Conservation (phyloP, 2,113 vertebrate genomes). For the Lagopus muta region DNA sequence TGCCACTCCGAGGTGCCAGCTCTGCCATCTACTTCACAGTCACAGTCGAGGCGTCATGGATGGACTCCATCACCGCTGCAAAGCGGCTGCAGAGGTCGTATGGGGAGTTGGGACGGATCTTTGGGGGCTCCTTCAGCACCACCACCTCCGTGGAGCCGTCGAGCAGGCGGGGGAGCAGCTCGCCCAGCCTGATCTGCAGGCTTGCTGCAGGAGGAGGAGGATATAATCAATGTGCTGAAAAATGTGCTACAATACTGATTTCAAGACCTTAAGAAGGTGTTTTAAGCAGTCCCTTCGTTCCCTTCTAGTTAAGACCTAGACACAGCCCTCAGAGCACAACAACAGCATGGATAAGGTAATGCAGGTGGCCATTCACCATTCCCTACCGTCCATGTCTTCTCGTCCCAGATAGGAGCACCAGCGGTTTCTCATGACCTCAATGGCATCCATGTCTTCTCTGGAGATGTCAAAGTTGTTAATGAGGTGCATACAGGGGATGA, state of each 20-base stretch:
- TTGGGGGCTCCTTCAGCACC: conserved; percentile 92
- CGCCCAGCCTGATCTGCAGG: conserved; percentile 88
- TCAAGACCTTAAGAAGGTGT: neutral
- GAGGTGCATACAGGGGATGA: conserved; percentile 96
- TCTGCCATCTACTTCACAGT: conserved; percentile 76
- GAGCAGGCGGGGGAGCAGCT: conserved; percentile 93
- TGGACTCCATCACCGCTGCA: conserved; percentile 94
- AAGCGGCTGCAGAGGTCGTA: conserved; percentile 95
- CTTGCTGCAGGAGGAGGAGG: conserved; percentile 76
- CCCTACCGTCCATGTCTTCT: conserved; percentile 91
- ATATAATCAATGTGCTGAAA: neutral
- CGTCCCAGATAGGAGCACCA: conserved; percentile 94
- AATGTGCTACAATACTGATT: neutral
- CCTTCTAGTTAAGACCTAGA: neutral
- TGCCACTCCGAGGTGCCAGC: accelerated
- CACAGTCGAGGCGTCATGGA: conserved; percentile 86
- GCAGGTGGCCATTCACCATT: accelerated
- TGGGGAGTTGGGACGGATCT: conserved; percentile 89
- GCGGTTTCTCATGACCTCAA: conserved; percentile 89
- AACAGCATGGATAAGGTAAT: neutral
- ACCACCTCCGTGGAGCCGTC: conserved; percentile 88
- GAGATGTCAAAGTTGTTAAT: conserved; percentile 83
- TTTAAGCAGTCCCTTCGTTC: neutral
- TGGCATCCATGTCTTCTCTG: conserved; percentile 88
- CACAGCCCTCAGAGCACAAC: neutral